phyloP scores from a whole-genome alignment of 2,888 invertebrate genomes.

The Dryadula phaetusa region DNA sequence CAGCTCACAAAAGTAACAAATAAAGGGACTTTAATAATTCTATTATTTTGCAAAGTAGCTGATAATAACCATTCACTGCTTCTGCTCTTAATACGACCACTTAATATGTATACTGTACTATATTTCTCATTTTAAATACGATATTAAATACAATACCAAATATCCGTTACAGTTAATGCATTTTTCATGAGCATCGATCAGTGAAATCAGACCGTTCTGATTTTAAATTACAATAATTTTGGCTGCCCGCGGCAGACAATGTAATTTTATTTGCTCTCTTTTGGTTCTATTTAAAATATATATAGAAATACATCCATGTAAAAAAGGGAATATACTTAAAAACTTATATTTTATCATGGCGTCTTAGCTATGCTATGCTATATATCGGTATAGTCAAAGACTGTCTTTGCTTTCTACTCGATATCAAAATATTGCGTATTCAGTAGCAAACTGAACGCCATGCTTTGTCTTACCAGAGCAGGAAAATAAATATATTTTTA shows the following conservation, averaged over 20 bases:
- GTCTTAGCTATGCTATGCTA: background rate
- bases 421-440: too few relatives aligned
- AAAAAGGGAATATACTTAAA: background rate
- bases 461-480: too few relatives aligned
- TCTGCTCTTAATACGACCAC: background rate
- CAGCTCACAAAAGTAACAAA: too few relatives aligned
- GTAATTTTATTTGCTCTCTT: conserved; percentile 3
- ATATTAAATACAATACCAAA: conserved; percentile 16
- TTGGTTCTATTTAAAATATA: background rate
- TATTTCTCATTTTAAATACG: conserved; percentile 13
- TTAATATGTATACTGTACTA: background rate
- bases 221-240: conserved; percentile 26
- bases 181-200: conserved; percentile 63
- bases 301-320: background rate
- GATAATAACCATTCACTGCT: background rate
- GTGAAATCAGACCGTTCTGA: conserved; percentile 10
- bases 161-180: conserved; percentile 54
- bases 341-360: background rate
- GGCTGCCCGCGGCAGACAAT: conserved; percentile 6
- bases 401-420: too few relatives aligned
- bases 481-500: too few relatives aligned
- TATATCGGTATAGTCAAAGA: too few relatives aligned
- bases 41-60: background rate
- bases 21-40: background rate
- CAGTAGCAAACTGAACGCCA: too few relatives aligned